Evolutionary conservation across 2,888 invertebrate genomes (phyloP), one percentile per base, ranked within the genome.

Genomic region (Platycnemis pennipes): DNA sequence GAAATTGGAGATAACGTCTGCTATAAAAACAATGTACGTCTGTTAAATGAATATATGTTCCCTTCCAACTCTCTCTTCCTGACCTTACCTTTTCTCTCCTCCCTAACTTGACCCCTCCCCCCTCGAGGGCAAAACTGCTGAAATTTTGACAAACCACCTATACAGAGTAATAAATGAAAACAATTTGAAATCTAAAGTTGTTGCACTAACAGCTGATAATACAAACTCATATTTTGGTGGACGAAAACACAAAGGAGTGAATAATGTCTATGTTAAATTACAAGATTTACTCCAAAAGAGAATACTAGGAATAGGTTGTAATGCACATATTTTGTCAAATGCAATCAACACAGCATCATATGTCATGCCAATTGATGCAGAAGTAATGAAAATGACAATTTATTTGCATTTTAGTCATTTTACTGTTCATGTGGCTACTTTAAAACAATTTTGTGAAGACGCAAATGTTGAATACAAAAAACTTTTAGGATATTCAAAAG

Each of bases 321-420:
- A 95, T 88, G 96, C 96, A 49, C 96, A 96, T 95, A 96, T 96
- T 91, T 94, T 95, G 26, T 95, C 96, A 94, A 96, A 96, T 95
- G 94, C 95, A 42, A 94, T 96, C 19, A 95, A 96, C 95, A 95
- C 95, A 56, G 96, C 96, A 89, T 95, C 95, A 63, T 96, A 96
- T 95, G 94, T 94, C 85, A 94, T 96, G 56, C 95, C 96, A 45
- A 94, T 96, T 94, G 96, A 96, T 94, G 94, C 96, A 94, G 95
- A 96, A 95, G 94, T 88, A 89, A 95, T 96, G 53, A 95, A 96
- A 94, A 94, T 95, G 16, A 96, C 96, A 95, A 95, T 96, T 91
- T 96, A 96, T 95, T 95, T 95, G 69, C 95, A 96, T 95, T 96
- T 96, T 94, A 95, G 95, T 94, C 96, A 95, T 94, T 96, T 95